Evolutionary conservation across 1,140 invertebrate genomes (phyloP), one percentile per base, ranked within the genome.

Genomic region (Oryctes rhinoceros): DNA sequence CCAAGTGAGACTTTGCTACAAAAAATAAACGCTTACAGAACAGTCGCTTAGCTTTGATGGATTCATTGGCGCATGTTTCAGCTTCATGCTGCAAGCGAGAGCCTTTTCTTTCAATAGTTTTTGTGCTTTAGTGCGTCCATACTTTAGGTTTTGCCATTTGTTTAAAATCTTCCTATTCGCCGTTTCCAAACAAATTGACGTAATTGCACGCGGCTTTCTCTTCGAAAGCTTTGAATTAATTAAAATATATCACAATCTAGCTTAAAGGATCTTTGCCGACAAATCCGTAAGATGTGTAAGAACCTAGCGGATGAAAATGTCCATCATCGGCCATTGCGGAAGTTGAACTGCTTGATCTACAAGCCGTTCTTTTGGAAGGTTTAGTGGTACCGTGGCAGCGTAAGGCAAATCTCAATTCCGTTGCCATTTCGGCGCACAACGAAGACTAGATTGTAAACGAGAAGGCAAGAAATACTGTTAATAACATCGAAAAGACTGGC

Each of bases 361-460:
- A 87, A 87, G 81, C 88, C 87, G 85, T 91, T 86, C 82, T 88
- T 44, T 87, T 81, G 9, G 74, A 39, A 44, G 87, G 89, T 79
- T 90, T 90, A 3, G 88, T 89, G 35, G 91, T 89, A 49, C 90
- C 91, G 37, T 90, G 90, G 84, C 92, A 93, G 84, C 91, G 90
- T 80, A 94, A 86, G 62, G 92, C 92, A 82, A 92, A 92, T 82
- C 92, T 91, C 81, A 94, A 88, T 87, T 94, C 93, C 59, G 90
- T 90, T 62, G 91, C 91, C 91, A 92, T 92, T 88, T 93, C 92
- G 79, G 91, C 90, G 88, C 91, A 93, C 82, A 93, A 88, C 62
- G 92, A 92, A 71, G 90, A 90, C 92, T 93, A 89, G 82, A 88
- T 20, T 3, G 24, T 88, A 82, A 78, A 79, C 24, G 83, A 80